These are phyloP conservation scores for Habropoda laboriosa DNA, from an alignment of 1,140 invertebrate species.

Conservation along the genomic window DNA sequence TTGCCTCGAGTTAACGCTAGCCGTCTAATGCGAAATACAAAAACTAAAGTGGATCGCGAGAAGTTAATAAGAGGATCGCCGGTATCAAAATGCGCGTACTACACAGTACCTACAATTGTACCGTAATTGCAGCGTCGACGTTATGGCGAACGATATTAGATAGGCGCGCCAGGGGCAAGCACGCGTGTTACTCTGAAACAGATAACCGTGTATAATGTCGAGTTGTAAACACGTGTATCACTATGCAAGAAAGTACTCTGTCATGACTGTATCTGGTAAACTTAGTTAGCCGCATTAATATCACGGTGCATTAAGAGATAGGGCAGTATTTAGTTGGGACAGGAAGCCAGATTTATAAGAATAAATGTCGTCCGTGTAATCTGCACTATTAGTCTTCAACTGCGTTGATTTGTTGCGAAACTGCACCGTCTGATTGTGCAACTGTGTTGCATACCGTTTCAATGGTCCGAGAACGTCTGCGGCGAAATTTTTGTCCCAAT, in stretches of 20 bases:
- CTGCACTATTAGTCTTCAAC: conserved; percentile 2
- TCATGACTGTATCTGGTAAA: conserved; percentile 35
- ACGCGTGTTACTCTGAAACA: conserved; percentile 35
- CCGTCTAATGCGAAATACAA: neutral
- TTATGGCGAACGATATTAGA: conserved; percentile 46
- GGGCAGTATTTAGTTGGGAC: conserved; percentile 12
- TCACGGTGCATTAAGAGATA: conserved; percentile 29
- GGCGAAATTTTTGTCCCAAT: neutral
- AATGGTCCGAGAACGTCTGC: neutral
- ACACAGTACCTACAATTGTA: conserved; percentile 6
- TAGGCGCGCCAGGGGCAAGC: conserved; percentile 38
- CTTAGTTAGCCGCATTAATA: conserved; percentile 33
- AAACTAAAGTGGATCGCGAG: neutral
- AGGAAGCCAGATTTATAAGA: conserved; percentile 27
- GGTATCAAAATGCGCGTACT: neutral
- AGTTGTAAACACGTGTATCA: conserved; percentile 42
- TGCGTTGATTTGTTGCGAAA: neutral
- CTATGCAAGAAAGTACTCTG: conserved; percentile 24
- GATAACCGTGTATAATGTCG: conserved; percentile 44
- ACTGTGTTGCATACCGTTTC: neutral
- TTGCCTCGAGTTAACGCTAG: neutral
- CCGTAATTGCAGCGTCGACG: conserved; percentile 32
- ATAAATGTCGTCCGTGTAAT: conserved; percentile 32
- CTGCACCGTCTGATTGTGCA: neutral
- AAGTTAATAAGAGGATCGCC: neutral